Percentiles rank a stretch among this genome's conserved stretches.
phyloP scores from a whole-genome alignment of 2,888 invertebrate species.

The Agonopterix arenella region DNA sequence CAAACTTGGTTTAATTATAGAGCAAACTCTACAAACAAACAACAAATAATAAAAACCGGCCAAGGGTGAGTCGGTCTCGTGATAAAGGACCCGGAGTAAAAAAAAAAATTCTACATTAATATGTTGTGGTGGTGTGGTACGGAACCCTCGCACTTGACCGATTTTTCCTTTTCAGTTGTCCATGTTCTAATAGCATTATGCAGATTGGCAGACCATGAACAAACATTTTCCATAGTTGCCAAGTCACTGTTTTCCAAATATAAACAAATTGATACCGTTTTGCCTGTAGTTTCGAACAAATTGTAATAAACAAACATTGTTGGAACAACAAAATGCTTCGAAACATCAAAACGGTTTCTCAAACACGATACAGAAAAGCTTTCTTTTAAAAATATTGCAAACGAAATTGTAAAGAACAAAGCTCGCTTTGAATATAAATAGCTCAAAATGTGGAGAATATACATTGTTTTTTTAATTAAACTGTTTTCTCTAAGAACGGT shows the following conservation, averaged over 20 bases:
- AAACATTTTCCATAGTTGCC: conserved; percentile 2
- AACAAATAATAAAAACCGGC: too few relatives aligned
- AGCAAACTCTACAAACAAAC: too few relatives aligned
- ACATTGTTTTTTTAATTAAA: conserved; percentile 5
- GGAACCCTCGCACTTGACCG: too few relatives aligned
- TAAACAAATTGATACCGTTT: not conserved
- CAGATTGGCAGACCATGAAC: conserved; percentile 7
- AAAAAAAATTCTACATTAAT: too few relatives aligned
- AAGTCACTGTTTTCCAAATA: conserved; percentile 7
- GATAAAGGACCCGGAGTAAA: too few relatives aligned
- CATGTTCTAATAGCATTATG: not conserved
- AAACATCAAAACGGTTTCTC: not conserved
- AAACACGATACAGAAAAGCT: not conserved
- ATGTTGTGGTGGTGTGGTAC: too few relatives aligned
- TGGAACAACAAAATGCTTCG: not conserved
- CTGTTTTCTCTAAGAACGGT: not conserved
- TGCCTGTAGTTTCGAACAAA: not conserved
- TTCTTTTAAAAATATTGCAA: conserved; percentile 10
- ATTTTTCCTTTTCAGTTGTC: too few relatives aligned
- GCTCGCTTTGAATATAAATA: conserved; percentile 15
- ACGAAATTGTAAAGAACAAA: conserved; percentile 9
- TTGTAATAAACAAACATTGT: not conserved
- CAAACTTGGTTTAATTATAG: too few relatives aligned
- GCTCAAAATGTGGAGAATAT: conserved; percentile 3
- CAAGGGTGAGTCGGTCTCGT: too few relatives aligned